Conservation (phyloP, 2,113 vertebrate species). For the Mus pahari region DNA sequence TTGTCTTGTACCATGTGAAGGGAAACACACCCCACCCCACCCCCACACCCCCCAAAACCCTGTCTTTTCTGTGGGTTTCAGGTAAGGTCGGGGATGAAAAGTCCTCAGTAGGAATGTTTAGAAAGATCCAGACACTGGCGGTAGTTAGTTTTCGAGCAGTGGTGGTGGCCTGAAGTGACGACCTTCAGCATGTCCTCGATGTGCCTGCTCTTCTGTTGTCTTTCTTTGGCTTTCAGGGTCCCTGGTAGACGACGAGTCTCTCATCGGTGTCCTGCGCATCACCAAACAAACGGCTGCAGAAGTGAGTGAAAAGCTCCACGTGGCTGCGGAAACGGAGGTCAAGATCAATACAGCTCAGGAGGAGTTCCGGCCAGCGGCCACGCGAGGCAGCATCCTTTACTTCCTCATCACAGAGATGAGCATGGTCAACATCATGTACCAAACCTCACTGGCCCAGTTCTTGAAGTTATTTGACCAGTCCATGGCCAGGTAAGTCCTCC, state of each 20-base stretch:
- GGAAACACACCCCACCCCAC: no score
- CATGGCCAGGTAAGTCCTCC: slow-evolving; percentile 84
- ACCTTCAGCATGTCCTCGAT: rapidly evolving
- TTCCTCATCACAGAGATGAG: slow-evolving; percentile 91
- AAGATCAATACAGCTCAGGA: slow-evolving; percentile 89
- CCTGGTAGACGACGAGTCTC: slow-evolving; percentile 89
- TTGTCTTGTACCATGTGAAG: neutral
- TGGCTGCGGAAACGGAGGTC: slow-evolving; percentile 88
- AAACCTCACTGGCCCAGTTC: slow-evolving; percentile 89
- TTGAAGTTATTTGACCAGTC: slow-evolving; percentile 89
- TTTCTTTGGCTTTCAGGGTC: slow-evolving; percentile 84
- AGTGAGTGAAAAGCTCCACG: slow-evolving; percentile 88
- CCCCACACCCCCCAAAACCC: neutral
- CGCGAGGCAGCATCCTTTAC: slow-evolving; percentile 89
- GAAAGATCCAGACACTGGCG: neutral
- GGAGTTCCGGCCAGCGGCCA: slow-evolving; percentile 88
- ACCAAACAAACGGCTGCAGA: slow-evolving; percentile 88
- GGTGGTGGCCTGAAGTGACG: neutral
- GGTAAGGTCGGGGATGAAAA: no score
- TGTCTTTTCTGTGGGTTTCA: neutral
- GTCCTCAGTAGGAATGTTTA: neutral
- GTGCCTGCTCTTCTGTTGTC: neutral
- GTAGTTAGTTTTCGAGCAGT: neutral
- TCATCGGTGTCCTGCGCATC: slow-evolving; percentile 87
- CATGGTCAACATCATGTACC: slow-evolving; percentile 91